Evolutionary conservation across 2,797 vertebrate genomes (phyloP), one percentile per base, ranked within the genome.

Genomic region (Lepus oiostolus): DNA sequence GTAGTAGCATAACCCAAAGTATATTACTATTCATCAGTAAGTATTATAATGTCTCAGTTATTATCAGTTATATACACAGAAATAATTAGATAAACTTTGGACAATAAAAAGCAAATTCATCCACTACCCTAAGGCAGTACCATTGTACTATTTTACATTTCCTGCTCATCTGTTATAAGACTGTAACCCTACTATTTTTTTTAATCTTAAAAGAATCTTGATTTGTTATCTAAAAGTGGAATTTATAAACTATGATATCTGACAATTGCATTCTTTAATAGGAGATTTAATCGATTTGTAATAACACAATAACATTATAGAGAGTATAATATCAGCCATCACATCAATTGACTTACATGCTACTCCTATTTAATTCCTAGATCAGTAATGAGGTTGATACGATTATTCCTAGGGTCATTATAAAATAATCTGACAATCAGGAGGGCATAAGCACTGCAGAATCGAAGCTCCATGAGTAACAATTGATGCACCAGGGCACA

Each of bases 171-270:
- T n/a, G 1, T 80, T 74, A 35, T 1, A 19, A 38, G 24, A 14
- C 28, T 85, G 11, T 4, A 42, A 54, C 54, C 42, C n/a, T 80
- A 6, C 14, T 50, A 24, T 70, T 85, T 58, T 58, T 42, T 42
- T 32, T 52, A 74, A 54, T n/a, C 12, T 86, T 74, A 38, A 77
- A 52, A 68, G 16, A 76, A 85, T 90, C 63, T 83, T 90, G 52
- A 71, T 75, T 81, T 85, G 32, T 82, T 77, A 58, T 47, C 17
- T 16, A 81, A 12, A 80, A 50, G 52, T 71, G 12, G 50, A 70
- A 80, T 67, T 85, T 83, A 88, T 70, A 85, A 85, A 70, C 62
- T 79, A 47, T 81, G n/a, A 26, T 30, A n/a, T 74, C 62, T 83
- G 12, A 26, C 67, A 90, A 19, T 24, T 22, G 11, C 13, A 52